These are phyloP conservation scores for Bathybates hornii DNA, from an alignment of 2,113 vertebrate genomes.

Conservation along the genomic window DNA sequence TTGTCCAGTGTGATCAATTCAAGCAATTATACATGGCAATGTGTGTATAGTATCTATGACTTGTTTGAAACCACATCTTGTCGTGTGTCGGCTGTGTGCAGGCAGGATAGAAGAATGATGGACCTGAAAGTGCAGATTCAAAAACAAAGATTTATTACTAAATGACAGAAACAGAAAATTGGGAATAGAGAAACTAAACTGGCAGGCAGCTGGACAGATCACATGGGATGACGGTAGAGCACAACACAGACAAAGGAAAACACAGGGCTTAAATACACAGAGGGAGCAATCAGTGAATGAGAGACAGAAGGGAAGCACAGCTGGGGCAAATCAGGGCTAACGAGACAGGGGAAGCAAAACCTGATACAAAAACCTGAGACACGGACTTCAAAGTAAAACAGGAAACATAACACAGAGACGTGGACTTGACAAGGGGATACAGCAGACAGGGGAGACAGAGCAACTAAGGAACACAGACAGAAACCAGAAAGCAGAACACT, in stretches of 20 bases:
- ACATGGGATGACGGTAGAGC: rapidly evolving
- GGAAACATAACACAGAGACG: too few relatives aligned
- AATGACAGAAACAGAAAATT: neutral
- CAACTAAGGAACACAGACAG: neutral
- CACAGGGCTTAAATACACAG: neutral
- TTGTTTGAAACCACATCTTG: neutral
- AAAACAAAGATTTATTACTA: neutral
- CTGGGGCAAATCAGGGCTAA: too few relatives aligned
- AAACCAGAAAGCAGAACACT: neutral
- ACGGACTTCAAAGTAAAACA: too few relatives aligned
- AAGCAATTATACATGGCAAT: neutral
- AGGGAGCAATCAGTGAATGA: too few relatives aligned
- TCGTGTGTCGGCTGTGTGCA: rapidly evolving
- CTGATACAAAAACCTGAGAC: too few relatives aligned
- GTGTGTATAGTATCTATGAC: rapidly evolving
- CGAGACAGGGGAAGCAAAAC: too few relatives aligned
- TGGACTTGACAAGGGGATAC: rapidly evolving
- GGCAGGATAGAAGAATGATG: neutral
- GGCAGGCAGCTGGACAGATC: rapidly evolving
- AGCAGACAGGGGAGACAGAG: neutral
- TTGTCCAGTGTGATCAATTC: neutral
- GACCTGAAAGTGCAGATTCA: rapidly evolving
- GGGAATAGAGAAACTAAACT: rapidly evolving
- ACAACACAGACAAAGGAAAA: rapidly evolving
- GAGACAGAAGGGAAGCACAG: too few relatives aligned